phyloP scores from a whole-genome alignment of 2,113 vertebrate genomes.

The Amphiprion percula region DNA sequence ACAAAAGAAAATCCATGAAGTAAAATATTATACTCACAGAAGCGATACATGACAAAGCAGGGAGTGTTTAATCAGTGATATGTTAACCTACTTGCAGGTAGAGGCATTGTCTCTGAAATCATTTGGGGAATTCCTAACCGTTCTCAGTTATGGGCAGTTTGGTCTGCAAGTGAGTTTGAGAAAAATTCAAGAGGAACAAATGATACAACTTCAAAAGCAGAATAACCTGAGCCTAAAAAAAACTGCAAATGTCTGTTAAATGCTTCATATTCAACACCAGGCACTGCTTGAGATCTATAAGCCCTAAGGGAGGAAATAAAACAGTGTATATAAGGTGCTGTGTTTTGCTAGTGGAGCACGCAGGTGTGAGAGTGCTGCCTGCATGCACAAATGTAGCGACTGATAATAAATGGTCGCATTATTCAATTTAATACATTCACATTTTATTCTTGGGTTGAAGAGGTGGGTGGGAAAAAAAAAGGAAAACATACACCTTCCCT shows the following conservation, averaged over 20 bases:
- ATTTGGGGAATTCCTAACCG: slow-evolving; percentile 22
- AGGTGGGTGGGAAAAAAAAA: slow-evolving; percentile 58
- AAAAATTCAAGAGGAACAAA: not conserved
- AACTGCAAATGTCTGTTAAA: not conserved
- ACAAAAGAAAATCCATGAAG: slow-evolving; percentile 57
- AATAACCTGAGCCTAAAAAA: not conserved
- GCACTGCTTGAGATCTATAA: not conserved
- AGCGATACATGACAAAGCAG: slow-evolving; percentile 31
- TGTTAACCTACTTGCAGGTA: slow-evolving; percentile 8
- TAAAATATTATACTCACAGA: not conserved
- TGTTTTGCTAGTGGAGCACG: not conserved
- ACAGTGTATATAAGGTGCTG: not conserved
- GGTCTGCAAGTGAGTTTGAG: no score
- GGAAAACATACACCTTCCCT: slow-evolving; percentile 5
- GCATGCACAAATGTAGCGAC: slow-evolving; percentile 13
- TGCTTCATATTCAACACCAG: not conserved
- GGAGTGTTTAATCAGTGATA: slow-evolving; percentile 43
- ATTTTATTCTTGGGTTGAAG: slow-evolving; percentile 48
- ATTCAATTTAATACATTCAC: slow-evolving; percentile 42
- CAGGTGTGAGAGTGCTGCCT: not conserved
- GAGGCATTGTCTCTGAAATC: slow-evolving; percentile 29
- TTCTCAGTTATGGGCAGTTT: not conserved
- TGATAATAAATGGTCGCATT: slow-evolving; percentile 41
- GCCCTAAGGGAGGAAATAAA: not conserved
- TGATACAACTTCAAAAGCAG: not conserved